Percentiles rank a stretch among this genome's conserved stretches.
Conservation (phyloP, 2,888 invertebrate genomes). For the Stratiomys singularior region DNA sequence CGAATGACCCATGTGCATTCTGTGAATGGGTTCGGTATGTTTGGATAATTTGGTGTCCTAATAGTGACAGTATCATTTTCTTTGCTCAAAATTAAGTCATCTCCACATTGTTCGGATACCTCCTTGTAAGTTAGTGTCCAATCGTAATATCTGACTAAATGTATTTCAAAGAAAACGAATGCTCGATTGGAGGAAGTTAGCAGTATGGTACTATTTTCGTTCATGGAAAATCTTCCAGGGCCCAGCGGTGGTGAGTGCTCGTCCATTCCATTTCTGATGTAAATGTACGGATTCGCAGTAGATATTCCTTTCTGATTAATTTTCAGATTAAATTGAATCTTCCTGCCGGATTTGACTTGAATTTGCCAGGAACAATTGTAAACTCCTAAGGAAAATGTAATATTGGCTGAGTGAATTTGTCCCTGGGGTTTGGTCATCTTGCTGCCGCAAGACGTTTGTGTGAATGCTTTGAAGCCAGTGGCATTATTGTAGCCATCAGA, state of each 20-base stretch:
- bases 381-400: background rate
- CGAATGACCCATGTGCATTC: conserved; percentile 86
- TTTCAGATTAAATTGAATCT: conserved; percentile 73
- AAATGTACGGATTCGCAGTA: conserved; percentile 66
- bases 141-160: conserved; percentile 52
- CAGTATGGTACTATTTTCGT: conserved; percentile 62
- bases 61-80: conserved; percentile 69
- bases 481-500: conserved; percentile 71
- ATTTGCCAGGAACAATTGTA: conserved; percentile 78
- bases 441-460: conserved; percentile 77
- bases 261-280: conserved; percentile 77
- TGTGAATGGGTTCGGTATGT: conserved; percentile 78
- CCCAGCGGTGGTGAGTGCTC: conserved; percentile 77
- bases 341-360: conserved; percentile 77
- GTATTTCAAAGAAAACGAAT: conserved; percentile 59
- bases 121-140: conserved; percentile 69
- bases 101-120: conserved; percentile 76
- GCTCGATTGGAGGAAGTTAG: conserved; percentile 74
- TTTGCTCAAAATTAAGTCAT: conserved; percentile 69
- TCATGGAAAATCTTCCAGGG: conserved; percentile 76
- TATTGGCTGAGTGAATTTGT: conserved; percentile 52
- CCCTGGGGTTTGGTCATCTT: conserved; percentile 70
- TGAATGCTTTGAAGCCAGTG: conserved; percentile 75
- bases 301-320: conserved; percentile 59
- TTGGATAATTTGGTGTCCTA: conserved; percentile 84